Evolutionary conservation across 2,797 vertebrate genomes (phyloP), one percentile per base, ranked within the genome.

Genomic region (Discoglossus pictus): DNA sequence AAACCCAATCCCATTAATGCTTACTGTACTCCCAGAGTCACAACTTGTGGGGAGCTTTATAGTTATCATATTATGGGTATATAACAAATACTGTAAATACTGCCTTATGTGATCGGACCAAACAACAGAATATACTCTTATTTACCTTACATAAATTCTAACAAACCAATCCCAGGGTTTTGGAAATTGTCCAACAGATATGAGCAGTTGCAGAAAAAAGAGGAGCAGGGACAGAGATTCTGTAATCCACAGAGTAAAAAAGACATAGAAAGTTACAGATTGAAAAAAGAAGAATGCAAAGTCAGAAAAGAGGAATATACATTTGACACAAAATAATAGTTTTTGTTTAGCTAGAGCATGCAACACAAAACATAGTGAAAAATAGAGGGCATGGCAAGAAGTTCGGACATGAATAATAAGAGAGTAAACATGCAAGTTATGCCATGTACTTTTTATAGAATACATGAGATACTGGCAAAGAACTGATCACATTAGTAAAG

Each of bases 81-180:
- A n/a, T n/a, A n/a, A n/a, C n/a, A n/a, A n/a, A n/a, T n/a, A n/a
- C n/a, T n/a, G n/a, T n/a, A n/a, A n/a, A n/a, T n/a, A n/a, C n/a
- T n/a, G n/a, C n/a, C n/a, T n/a, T n/a, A n/a, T n/a, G 60, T 13
- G n/a, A 34, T 1, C 1, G 20, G 23, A 46, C 6, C 12, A 56
- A 40, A 18, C 13, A 20, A 15, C 5, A 4, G 1, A 50, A 1
- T 36, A 25, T 39, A 58, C 17, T 21, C 11, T 24, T 11, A 13
- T 44, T 52, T 64, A 52, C 48, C 48, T 68, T 53, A 35, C 23
- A 17, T 44, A 60, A 40, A 27, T 2, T 60, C 35, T 52, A 60
- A 44, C 4, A 55, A 39, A 20, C 39, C 44, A 18, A 55, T 16
- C 23, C 12, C 40, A 11, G 16, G 44, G 4, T 25, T 12, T 25